A percentile compares a stretch with the other conserved stretches of the same genome.
Conservation (phyloP, 2,797 vertebrate genomes). For the Paguma larvata region DNA sequence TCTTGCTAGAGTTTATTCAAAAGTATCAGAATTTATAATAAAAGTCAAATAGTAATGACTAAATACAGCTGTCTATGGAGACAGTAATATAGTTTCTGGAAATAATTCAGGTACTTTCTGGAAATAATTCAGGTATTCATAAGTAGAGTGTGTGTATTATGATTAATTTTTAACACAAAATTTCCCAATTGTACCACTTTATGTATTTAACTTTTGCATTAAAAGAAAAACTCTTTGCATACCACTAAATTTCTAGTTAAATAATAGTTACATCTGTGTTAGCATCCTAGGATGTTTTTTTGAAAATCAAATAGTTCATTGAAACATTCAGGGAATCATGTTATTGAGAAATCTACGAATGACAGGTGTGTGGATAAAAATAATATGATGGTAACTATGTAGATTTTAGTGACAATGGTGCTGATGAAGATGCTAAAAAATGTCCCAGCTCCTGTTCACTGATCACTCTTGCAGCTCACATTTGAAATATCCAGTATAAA, state of each 20-base stretch:
- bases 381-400: neutral
- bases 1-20: neutral
- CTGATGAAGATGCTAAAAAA: neutral
- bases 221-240: neutral
- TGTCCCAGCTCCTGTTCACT: neutral
- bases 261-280: neutral
- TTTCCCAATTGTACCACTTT: neutral
- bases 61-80: neutral
- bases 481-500: neutral
- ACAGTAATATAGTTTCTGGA: neutral
- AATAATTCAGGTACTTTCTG: neutral
- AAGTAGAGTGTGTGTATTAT: neutral
- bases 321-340: neutral
- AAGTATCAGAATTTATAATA: neutral
- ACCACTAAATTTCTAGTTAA: neutral
- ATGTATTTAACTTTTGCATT: neutral
- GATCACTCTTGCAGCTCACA: neutral
- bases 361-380: no score
- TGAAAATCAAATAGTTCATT: neutral
- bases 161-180: neutral
- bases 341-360: no score
- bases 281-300: neutral
- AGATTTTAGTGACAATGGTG: neutral
- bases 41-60: neutral
- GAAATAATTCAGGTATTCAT: neutral